Conservation (phyloP, 2,113 vertebrate genomes). For the Mustela nigripes region DNA sequence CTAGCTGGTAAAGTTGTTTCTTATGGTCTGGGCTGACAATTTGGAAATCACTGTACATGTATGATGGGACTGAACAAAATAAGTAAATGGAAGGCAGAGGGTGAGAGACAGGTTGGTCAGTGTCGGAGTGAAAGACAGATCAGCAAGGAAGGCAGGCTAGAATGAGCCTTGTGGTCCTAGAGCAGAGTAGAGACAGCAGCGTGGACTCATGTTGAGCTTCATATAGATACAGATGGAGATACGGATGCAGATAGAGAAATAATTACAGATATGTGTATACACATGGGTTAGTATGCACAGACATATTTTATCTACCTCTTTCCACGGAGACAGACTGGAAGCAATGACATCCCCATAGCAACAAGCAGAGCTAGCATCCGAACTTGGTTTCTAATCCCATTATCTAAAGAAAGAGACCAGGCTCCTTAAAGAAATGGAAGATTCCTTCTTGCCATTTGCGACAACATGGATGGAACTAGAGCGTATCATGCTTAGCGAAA, state of each 20-base stretch:
- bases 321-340: neutral
- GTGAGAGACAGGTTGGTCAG: neutral
- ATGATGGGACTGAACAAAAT: neutral
- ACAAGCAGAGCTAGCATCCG: neutral
- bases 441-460: neutral
- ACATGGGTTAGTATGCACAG: neutral
- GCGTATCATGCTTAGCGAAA: too few species aligned
- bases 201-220: neutral
- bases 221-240: neutral
- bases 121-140: neutral
- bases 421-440: neutral
- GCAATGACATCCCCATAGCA: neutral
- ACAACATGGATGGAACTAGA: too few species aligned
- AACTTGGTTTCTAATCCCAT: neutral
- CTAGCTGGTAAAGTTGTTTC: neutral
- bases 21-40: neutral
- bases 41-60: neutral
- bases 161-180: neutral
- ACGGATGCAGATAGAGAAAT: neutral
- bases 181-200: neutral
- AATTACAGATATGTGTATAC: neutral
- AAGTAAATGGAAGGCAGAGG: neutral
- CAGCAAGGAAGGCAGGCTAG: neutral
- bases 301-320: neutral
- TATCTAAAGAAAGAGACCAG: neutral